Evolutionary conservation across 1,140 invertebrate genomes (phyloP), one percentile per base, ranked within the genome.

Genomic region (Neodiprion pinetum): DNA sequence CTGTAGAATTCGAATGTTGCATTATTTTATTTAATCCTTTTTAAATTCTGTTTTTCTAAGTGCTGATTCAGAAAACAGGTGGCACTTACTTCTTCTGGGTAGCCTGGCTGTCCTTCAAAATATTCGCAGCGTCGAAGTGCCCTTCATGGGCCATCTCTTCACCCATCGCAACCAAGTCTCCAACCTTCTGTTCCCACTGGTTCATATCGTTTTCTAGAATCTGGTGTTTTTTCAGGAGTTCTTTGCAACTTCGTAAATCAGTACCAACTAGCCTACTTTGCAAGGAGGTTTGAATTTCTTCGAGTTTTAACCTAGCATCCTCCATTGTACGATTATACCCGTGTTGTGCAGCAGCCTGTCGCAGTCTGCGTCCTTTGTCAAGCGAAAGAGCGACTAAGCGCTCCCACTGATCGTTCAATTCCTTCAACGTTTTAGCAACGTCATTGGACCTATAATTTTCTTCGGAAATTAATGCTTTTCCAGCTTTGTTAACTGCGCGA

Each of bases 51-150:
- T 40, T 40, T 40, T 40, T 40, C 5, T 40, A 40, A 40, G 28
- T 40, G 28, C 28, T 3, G 5, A 5, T 40, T 40, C 28, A 40
- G 28, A 40, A 40, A 40, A 40, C 5, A 5, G 28, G 28, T 40
- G 28, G 28, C 11, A 79, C 85, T 78, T 79, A 90, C 89, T 93
- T 93, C 70, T 91, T 90, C 83, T 95, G 93, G 78, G 96, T 93
- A 23, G 92, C 92, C 79, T 94, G 90, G 78, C 95, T 95, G 77
- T 94, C 92, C 70, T 94, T 92, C 76, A 94, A 89, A 76, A 99
- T 98, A 78, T 95, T 94, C 11, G 92, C 92, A 2, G 95, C 94
- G 90, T 99, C 97, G 87, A 98, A 99, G 88, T 99, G 97, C 21
- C 96, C 96, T 76, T 96, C 95, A 50, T 96, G 93, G 1, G 94